Conservation (phyloP, 2,113 vertebrate genomes). For the Lipophrys pholis region DNA sequence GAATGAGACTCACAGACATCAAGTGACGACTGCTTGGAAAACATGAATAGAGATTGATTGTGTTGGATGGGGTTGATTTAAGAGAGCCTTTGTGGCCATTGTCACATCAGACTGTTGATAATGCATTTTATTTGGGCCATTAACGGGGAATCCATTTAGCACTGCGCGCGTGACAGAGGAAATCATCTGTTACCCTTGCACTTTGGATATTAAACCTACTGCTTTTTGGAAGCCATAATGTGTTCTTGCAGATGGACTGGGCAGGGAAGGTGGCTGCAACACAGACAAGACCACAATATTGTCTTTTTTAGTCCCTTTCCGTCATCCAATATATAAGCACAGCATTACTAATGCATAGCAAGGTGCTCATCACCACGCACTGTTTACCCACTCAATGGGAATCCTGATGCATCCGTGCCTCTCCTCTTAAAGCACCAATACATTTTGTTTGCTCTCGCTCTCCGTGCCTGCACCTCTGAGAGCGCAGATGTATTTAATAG, state of each 20-base stretch:
- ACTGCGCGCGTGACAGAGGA: slow-evolving; percentile 26
- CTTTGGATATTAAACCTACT: slow-evolving; percentile 33
- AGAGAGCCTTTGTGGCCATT: slow-evolving; percentile 1
- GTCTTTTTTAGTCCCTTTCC: slow-evolving; percentile 25
- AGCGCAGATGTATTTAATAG: slow-evolving; percentile 50
- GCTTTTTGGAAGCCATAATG: slow-evolving; percentile 17
- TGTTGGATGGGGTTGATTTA: slow-evolving; percentile 16
- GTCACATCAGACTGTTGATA: slow-evolving; percentile 27
- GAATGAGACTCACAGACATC: slow-evolving; percentile 55
- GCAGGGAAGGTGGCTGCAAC: slow-evolving; percentile 6
- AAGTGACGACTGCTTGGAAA: slow-evolving; percentile 61
- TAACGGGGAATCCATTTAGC: slow-evolving; percentile 37
- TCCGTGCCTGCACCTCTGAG: slow-evolving; percentile 21
- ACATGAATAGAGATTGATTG: slow-evolving; percentile 14
- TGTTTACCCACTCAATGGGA: slow-evolving; percentile 59
- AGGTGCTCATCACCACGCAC: slow-evolving; percentile 50
- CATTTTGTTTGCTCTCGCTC: slow-evolving; percentile 47
- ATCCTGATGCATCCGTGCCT: slow-evolving; percentile 53
- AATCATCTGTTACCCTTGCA: slow-evolving; percentile 18
- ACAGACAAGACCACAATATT: neutral
- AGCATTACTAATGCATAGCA: slow-evolving; percentile 54
- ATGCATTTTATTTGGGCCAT: slow-evolving; percentile 47
- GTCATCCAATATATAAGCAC: slow-evolving; percentile 25
- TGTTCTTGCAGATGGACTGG: slow-evolving; percentile 13
- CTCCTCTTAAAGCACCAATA: slow-evolving; percentile 45